Percentiles rank a stretch among this genome's conserved stretches.
phyloP scores from a whole-genome alignment of 2,113 vertebrate species.

The Anguilla japonica region DNA sequence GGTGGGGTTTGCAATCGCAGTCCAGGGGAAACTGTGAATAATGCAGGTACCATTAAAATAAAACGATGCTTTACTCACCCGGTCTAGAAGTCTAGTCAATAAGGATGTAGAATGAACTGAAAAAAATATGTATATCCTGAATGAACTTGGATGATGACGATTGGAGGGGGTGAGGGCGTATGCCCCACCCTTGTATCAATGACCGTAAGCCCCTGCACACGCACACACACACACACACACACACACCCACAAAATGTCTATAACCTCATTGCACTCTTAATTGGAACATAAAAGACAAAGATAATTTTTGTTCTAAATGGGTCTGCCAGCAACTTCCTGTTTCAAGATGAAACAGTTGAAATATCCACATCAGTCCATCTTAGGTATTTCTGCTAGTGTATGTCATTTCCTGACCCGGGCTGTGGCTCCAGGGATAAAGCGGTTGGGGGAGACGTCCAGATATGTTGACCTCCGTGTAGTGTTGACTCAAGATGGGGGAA shows the following conservation, averaged over 20 bases:
- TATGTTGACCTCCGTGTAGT: slow-evolving; percentile 32
- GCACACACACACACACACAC: too few species aligned
- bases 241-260: not conserved
- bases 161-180: too few species aligned
- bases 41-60: too few species aligned
- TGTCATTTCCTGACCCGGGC: slow-evolving; percentile 47
- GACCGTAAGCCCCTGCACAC: too few species aligned
- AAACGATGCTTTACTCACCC: too few species aligned
- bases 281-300: not conserved
- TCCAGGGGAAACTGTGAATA: too few species aligned
- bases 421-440: slow-evolving; percentile 41
- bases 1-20: too few species aligned
- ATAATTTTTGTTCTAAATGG: not conserved
- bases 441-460: slow-evolving; percentile 45
- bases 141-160: too few species aligned
- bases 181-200: too few species aligned
- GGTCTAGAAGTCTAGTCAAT: too few species aligned
- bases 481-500: slow-evolving; percentile 32
- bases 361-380: slow-evolving; percentile 42
- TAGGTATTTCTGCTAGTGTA: slow-evolving; percentile 33
- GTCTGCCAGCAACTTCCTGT: slow-evolving; percentile 29
- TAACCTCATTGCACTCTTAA: not conserved
- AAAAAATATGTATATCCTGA: too few species aligned
- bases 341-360: slow-evolving; percentile 42
- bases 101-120: too few species aligned